A percentile compares a stretch with the other conserved stretches of the same genome.
phyloP scores from a whole-genome alignment of 2,888 invertebrate genomes.

The Diploptera punctata region DNA sequence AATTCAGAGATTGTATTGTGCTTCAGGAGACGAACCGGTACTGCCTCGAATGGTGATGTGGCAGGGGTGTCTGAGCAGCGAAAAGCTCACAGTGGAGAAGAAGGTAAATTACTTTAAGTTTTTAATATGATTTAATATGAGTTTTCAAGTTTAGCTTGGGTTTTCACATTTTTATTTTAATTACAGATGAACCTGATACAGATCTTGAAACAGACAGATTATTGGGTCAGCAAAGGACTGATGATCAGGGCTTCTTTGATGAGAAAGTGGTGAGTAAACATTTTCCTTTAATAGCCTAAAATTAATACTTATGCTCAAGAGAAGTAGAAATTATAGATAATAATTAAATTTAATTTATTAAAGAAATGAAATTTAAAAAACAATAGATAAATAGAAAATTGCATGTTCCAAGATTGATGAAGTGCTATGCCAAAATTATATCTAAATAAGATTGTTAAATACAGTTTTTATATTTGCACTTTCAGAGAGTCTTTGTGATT shows the following conservation, averaged over 20 bases:
- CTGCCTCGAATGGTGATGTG: constrained; percentile 35
- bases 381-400: no score
- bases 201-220: constrained; percentile 97
- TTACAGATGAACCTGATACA: constrained; percentile 84
- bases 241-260: constrained; percentile 91
- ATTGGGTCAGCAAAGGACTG: constrained; percentile 92
- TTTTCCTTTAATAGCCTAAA: no score
- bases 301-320: no score
- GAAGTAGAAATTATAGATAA: no score
- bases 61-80: constrained; percentile 53
- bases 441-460: no score
- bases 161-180: constrained; percentile 34
- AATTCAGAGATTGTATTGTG: no score
- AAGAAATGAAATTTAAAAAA: no score
- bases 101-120: constrained; percentile 47
- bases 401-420: no score
- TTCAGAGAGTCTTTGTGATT: no score
- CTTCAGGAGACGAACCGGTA: background rate
- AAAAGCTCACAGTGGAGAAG: constrained; percentile 51
- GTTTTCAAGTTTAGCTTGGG: background rate
- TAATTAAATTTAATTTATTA: no score
- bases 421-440: no score
- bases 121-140: constrained; percentile 1
- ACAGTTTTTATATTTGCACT: no score
- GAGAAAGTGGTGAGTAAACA: constrained; percentile 73